Conservation (phyloP, 2,888 invertebrate species). For the Amorpha juglandis region DNA sequence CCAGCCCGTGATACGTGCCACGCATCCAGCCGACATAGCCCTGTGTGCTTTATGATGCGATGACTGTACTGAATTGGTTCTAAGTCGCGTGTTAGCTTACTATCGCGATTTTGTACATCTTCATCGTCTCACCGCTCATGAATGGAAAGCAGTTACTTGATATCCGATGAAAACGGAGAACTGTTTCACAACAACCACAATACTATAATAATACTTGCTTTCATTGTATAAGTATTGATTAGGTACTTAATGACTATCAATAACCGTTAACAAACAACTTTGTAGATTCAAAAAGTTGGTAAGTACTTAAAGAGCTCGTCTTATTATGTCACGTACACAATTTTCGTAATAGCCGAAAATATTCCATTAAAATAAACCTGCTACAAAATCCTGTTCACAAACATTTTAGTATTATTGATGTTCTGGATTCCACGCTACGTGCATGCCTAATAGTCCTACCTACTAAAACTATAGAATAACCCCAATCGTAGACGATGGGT, state of each 20-base stretch:
- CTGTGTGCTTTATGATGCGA: constrained; percentile 64
- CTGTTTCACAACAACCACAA: background rate
- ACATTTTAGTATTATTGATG: constrained; percentile 10
- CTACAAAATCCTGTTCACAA: constrained; percentile 10
- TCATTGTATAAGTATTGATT: background rate
- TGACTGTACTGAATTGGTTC: constrained; percentile 65
- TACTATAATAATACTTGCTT: too few relatives aligned
- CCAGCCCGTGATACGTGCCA: constrained; percentile 68
- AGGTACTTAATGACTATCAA: background rate
- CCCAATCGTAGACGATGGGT: constrained; percentile 44
- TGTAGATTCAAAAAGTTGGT: background rate
- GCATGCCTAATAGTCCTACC: background rate
- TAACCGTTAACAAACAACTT: background rate
- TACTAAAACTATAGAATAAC: constrained; percentile 19
- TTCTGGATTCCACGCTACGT: constrained; percentile 3
- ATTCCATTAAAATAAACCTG: constrained; percentile 3
- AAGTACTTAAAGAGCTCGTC: background rate
- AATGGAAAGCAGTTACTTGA: constrained; percentile 9
- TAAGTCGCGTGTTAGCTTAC: constrained; percentile 54
- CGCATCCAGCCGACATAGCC: constrained; percentile 56
- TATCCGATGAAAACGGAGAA: background rate
- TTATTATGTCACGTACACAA: constrained; percentile 14
- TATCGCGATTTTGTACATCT: constrained; percentile 62
- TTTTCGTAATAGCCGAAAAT: constrained; percentile 3
- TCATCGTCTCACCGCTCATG: constrained; percentile 41